phyloP scores from a whole-genome alignment of 2,888 invertebrate genomes.

The Callosobruchus maculatus region DNA sequence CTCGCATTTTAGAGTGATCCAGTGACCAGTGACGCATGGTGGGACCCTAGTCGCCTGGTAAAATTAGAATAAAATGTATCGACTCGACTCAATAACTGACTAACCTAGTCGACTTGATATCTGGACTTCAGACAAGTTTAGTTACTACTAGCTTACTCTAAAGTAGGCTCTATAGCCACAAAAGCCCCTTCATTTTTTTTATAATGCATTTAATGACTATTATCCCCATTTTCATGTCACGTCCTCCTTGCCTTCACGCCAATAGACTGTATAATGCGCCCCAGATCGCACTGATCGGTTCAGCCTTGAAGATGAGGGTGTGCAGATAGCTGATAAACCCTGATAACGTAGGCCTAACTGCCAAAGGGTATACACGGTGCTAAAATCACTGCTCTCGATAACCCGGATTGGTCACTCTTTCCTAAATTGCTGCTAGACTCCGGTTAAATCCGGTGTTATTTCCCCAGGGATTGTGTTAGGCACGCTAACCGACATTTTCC shows the following conservation, averaged over 20 bases:
- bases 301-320: neutral
- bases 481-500: neutral
- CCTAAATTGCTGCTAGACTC: neutral
- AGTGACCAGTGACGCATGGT: too few species aligned
- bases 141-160: too few species aligned
- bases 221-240: neutral
- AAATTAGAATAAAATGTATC: too few species aligned
- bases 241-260: neutral
- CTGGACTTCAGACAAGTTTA: too few species aligned
- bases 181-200: too few species aligned
- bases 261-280: neutral
- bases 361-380: neutral
- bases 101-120: too few species aligned
- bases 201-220: too few species aligned
- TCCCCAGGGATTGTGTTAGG: neutral
- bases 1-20: too few species aligned
- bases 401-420: neutral
- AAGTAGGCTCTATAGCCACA: too few species aligned
- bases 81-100: too few species aligned
- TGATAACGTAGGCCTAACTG: neutral
- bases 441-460: neutral
- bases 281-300: neutral
- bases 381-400: neutral
- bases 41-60: too few species aligned
- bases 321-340: neutral